These are phyloP conservation scores for Aethes cnicana DNA, from an alignment of 2,888 invertebrate genomes.

Conservation along the genomic window DNA sequence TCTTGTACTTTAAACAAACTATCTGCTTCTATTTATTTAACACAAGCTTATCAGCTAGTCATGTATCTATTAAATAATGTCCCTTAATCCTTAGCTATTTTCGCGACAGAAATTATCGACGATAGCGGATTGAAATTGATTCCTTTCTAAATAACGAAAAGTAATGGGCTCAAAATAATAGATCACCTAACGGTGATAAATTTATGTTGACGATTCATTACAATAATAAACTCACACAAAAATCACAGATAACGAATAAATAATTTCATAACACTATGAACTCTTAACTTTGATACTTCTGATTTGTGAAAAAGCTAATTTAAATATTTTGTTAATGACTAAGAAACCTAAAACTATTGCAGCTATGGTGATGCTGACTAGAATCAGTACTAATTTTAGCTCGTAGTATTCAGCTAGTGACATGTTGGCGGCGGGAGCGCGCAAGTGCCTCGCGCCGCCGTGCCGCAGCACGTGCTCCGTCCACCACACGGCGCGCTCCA, in stretches of 20 bases:
- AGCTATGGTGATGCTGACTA: neutral
- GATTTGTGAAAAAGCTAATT: neutral
- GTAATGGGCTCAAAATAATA: too few species aligned
- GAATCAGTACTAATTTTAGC: slow-evolving; percentile 36
- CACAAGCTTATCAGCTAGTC: too few species aligned
- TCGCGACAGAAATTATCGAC: too few species aligned
- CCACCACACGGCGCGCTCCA: slow-evolving; percentile 52
- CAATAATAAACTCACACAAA: too few species aligned
- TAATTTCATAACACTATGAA: neutral
- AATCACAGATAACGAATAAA: neutral
- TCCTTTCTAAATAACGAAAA: too few species aligned
- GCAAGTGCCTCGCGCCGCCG: slow-evolving; percentile 43
- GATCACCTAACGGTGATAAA: too few species aligned
- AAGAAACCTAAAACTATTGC: neutral
- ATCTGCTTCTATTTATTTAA: too few species aligned
- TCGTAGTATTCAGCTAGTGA: slow-evolving; percentile 39
- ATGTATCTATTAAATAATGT: too few species aligned
- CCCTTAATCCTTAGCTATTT: too few species aligned
- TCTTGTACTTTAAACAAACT: too few species aligned
- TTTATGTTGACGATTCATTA: too few species aligned
- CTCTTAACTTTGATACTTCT: neutral
- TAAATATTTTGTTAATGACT: neutral
- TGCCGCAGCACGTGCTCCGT: slow-evolving; percentile 48
- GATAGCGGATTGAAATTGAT: too few species aligned
- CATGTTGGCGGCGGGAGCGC: slow-evolving; percentile 42